Evolutionary conservation across 92 coral and sea anemone genomes (phyloP), one percentile per base, ranked within the genome.

Genomic region (Epizoanthus ramosus): DNA sequence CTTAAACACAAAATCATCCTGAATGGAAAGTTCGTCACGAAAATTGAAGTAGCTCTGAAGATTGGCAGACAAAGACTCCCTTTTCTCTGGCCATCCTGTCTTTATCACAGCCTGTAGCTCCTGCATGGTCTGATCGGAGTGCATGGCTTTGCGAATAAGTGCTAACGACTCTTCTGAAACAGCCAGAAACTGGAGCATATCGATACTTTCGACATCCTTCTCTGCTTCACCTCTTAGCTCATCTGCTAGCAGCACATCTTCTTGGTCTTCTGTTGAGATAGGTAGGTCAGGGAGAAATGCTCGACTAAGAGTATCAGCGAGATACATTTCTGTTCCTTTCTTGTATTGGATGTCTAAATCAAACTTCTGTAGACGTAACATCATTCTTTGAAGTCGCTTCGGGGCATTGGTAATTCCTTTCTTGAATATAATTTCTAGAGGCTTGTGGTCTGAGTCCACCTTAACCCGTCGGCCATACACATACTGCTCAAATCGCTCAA

Each of bases 21-120:
- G 90, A 56, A 81, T 58, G 18, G 83, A 71, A 45, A 87, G 57
- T 80, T 86, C 89, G 18, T 70, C 89, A 1, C 80, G 81, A 61
- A 86, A 86, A 71, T 85, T 52, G 31, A 79, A 79, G 58, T 60
- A 28, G 25, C 37, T 56, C 50, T 47, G 37, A 7, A 45, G 52
- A 45, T 45, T 45, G 52, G 10, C 8, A 5, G 52, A 45, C 9
- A 45, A 7, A 7, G 52, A 45, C 9, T 45, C 10, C 6, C 52
- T 45, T 45, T 45, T 45, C 52, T 45, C 52, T 45, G 52, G 52
- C 52, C 52, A 45, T 7, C 10, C 10, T 8, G 52, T 39, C 43
- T 39, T 39, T 39, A 39, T 39, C 43, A 39, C 43, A 39, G 43
- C 43, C 43, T 39, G 43, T 45, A 45, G 52, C 52, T 58, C n/a